A percentile compares a stretch with the other conserved stretches of the same genome.
Conservation (phyloP, 92 coral and sea anemone species). For the Plumapathes pennacea region DNA sequence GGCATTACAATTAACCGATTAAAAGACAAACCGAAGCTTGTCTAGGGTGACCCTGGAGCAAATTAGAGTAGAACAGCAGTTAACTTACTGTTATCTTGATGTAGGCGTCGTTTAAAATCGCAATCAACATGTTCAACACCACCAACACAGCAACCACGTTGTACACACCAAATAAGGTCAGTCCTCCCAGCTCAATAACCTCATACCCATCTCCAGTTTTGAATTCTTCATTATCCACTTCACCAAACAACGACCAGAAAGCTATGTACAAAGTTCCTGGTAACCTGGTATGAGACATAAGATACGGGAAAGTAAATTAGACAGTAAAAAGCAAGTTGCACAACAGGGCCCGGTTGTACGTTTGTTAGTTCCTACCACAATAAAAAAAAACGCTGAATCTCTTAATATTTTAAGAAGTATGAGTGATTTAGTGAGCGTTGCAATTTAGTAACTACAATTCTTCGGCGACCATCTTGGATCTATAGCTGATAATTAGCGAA, state of each 20-base stretch:
- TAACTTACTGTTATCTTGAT: conserved; percentile 33
- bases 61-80: too few relatives aligned
- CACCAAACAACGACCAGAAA: conserved; percentile 60
- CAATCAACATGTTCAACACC: conserved; percentile 49
- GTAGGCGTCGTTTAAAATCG: conserved; percentile 45
- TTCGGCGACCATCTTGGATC: too few relatives aligned
- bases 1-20: too few relatives aligned
- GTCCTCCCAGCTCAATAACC: conserved; percentile 12
- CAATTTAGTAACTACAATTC: too few relatives aligned
- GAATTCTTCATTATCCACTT: conserved; percentile 13
- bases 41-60: too few relatives aligned
- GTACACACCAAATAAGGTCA: conserved; percentile 33
- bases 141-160: conserved; percentile 33
- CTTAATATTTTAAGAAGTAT: too few relatives aligned
- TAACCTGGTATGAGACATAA: conserved; percentile 9
- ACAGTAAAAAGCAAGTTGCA: not conserved
- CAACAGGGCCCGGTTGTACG: too few relatives aligned
- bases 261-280: not conserved
- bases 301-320: not conserved
- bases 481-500: too few relatives aligned
- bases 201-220: conserved; percentile 16
- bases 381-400: too few relatives aligned
- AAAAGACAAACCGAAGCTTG: too few relatives aligned
- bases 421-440: too few relatives aligned
- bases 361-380: not conserved